Conservation (phyloP, 2,113 vertebrate species). For the Vireo altiloquus region DNA sequence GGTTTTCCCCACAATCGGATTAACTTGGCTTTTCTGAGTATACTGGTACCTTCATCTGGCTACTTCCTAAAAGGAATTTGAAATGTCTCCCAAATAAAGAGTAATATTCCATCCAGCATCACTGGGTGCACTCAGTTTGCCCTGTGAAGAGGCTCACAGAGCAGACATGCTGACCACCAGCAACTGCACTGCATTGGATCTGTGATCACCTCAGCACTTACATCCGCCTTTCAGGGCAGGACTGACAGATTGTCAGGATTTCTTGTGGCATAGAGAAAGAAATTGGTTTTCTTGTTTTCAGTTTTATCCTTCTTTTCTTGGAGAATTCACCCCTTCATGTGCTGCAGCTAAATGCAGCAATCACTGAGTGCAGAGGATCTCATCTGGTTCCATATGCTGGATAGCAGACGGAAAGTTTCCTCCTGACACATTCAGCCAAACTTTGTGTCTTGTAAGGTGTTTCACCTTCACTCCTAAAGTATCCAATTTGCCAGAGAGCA, state of each 20-base stretch:
- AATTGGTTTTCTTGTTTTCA: neutral
- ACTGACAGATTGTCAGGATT: neutral
- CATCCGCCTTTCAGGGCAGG: neutral
- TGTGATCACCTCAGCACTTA: neutral
- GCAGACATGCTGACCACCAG: neutral
- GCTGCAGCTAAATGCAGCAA: neutral
- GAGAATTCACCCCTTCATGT: neutral
- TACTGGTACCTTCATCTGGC: neutral
- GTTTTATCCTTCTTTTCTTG: neutral
- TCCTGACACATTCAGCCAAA: neutral
- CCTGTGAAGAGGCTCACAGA: neutral
- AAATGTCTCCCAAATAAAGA: neutral
- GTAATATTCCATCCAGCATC: neutral
- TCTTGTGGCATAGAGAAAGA: neutral
- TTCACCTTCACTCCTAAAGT: neutral
- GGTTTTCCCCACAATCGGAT: neutral
- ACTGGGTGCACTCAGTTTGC: neutral
- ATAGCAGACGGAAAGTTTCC: neutral
- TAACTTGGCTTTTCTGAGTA: neutral
- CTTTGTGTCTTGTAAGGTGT: neutral
- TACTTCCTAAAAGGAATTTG: neutral
- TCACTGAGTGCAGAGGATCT: neutral
- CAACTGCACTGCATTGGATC: neutral
- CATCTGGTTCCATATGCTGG: neutral
- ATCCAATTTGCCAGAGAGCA: neutral